Evolutionary conservation across 2,113 vertebrate genomes (phyloP).

Genomic region (Ibidorhyncha struthersii): DNA sequence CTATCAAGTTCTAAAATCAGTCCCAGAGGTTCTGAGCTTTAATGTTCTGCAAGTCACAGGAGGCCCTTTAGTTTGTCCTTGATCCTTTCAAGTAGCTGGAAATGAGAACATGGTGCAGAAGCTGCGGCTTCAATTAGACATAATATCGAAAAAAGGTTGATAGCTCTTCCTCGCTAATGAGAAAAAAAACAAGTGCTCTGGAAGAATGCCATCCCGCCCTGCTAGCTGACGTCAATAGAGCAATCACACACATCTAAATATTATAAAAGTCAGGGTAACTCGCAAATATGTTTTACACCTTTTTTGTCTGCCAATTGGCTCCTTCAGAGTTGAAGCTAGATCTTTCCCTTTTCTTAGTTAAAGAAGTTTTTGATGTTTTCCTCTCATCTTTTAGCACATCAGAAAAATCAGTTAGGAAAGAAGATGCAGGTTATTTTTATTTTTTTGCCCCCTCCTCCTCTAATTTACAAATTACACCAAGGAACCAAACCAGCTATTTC

Average conservation of each 20-base stretch:
- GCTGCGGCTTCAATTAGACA: constrained; percentile 36
- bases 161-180: constrained; percentile 2
- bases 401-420: background rate
- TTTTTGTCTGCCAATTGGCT: background rate
- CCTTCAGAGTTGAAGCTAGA: background rate
- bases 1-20: background rate
- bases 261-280: background rate
- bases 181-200: background rate
- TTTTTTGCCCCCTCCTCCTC: rapidly evolving
- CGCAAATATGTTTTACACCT: background rate
- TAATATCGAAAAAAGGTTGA: background rate
- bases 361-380: background rate
- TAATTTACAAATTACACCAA: background rate
- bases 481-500: background rate
- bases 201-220: background rate
- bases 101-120: constrained; percentile 22
- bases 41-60: background rate
- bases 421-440: background rate
- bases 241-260: background rate
- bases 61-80: constrained; percentile 33
- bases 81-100: constrained; percentile 45
- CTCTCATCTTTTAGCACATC: background rate
- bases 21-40: constrained; percentile 2
- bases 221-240: background rate
- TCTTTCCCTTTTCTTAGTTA: background rate